These are phyloP conservation scores for Cyanoderma ruficeps DNA, from an alignment of 2,113 vertebrate species.

Conservation along the genomic window DNA sequence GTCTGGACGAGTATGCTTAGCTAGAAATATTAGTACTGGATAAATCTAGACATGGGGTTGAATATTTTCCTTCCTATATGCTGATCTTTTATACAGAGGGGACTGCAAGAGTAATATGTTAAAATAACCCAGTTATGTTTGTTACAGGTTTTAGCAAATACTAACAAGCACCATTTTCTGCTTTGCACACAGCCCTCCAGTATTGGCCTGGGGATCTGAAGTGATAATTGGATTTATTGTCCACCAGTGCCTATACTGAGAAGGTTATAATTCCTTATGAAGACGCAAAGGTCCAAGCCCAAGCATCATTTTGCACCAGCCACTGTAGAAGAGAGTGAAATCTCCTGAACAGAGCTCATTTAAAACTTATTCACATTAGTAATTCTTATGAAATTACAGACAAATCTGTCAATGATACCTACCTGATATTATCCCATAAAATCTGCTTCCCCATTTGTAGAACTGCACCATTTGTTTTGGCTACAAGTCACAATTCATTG, in stretches of 20 bases:
- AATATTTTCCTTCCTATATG: neutral
- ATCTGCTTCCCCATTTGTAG: neutral
- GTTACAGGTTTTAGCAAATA: neutral
- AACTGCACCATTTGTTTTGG: neutral
- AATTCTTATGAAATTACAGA: neutral
- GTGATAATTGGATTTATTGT: neutral
- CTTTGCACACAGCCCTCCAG: neutral
- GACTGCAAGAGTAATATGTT: neutral
- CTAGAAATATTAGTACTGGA: neutral
- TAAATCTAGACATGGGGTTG: neutral
- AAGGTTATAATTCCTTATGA: neutral
- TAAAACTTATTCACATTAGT: neutral
- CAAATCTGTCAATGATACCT: neutral
- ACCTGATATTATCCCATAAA: neutral
- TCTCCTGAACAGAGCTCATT: neutral
- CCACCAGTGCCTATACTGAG: neutral
- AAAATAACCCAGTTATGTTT: neutral
- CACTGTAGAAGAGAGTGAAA: neutral
- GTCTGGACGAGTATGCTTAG: neutral
- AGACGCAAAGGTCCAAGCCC: neutral
- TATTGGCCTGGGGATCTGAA: neutral
- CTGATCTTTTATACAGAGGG: neutral
- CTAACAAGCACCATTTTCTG: neutral
- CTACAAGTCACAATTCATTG: neutral
- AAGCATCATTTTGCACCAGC: neutral